Base-by-base conservation (phyloP, 2,113 vertebrate genomes). In the Ondatra zibethicus region DNA sequence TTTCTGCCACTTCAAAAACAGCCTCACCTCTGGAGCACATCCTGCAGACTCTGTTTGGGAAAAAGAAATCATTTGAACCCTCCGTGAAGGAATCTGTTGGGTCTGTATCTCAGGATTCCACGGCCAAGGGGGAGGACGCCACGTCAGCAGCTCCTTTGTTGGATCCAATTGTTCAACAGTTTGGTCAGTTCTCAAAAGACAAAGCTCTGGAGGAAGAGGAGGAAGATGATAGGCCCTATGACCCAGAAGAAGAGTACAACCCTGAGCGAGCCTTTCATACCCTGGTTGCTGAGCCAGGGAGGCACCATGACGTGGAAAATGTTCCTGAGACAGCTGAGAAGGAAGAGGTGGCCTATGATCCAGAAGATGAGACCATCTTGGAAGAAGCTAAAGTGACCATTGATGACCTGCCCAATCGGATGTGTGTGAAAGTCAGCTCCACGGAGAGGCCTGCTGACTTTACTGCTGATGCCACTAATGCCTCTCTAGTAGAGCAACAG, bases 171-270 rank as follows among this genome's bases (percentile, higher is more conserved):
- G 99, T 99, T 45, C 99, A 99, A 78, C 99, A 99, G 96, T 99
- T 99, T 10, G 99, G 99, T n/a, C 99, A 99, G 97, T 98, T 99
- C 97, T 99, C 99, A 0, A 99, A 99, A 97, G 98, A 99, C 42
- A 99, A 97, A 95, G 97, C 98, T 23, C 97, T 99, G 93, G 98
- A 99, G 63, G 98, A 99, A 29, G 99, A 99, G n/a, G 99, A 99
- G 82, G 99, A 99, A 92, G 99, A 99, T 65, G 99, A 99, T 94
- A 98, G 99, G 75, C 99, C 99, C 0, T 99, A 99, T 19, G 99
- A 99, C 97, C 99, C 99, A 8, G 99, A 99, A 92, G 99, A 99
- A 58, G 99, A 99, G 93, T 99, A 99, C 16, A 98, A 99, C 87
- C 99, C 99, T 0, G 99, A 99, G 94, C 98, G 98, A 86, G 98